These are phyloP conservation scores for Spilarctia lutea DNA, from an alignment of 2,888 invertebrate species.

Conservation along the genomic window DNA sequence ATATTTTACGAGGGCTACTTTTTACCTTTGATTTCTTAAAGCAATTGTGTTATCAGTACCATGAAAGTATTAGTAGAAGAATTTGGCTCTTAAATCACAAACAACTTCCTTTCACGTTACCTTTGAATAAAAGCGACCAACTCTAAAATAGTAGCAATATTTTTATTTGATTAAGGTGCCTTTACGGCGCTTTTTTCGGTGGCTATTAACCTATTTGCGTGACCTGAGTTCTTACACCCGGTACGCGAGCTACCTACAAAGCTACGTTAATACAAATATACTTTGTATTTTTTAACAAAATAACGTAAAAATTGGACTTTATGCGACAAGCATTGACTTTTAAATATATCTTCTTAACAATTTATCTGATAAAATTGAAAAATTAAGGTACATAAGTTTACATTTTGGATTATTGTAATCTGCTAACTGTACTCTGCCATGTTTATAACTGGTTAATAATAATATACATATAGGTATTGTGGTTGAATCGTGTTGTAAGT, in stretches of 20 bases:
- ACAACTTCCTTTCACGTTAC: slow-evolving; percentile 45
- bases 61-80: slow-evolving; percentile 17
- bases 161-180: slow-evolving; percentile 73
- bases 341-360: neutral
- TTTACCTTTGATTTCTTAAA: slow-evolving; percentile 15
- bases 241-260: slow-evolving; percentile 48
- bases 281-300: slow-evolving; percentile 38
- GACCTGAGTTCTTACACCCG: slow-evolving; percentile 62
- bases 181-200: slow-evolving; percentile 67
- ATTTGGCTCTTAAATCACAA: slow-evolving; percentile 32
- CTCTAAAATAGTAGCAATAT: slow-evolving; percentile 66
- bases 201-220: slow-evolving; percentile 78
- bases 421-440: too few relatives aligned
- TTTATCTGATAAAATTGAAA: neutral
- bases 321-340: slow-evolving; percentile 5
- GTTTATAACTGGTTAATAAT: too few relatives aligned
- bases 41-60: slow-evolving; percentile 28
- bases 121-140: slow-evolving; percentile 55
- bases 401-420: too few relatives aligned
- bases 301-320: slow-evolving; percentile 29
- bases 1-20: slow-evolving; percentile 20
- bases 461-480: too few relatives aligned
- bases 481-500: too few relatives aligned
- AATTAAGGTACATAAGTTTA: too few relatives aligned
- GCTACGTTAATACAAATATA: slow-evolving; percentile 42